Evolutionary conservation across 2,113 vertebrate genomes (phyloP), one percentile per base, ranked within the genome.

Genomic region (Alosa alosa): DNA sequence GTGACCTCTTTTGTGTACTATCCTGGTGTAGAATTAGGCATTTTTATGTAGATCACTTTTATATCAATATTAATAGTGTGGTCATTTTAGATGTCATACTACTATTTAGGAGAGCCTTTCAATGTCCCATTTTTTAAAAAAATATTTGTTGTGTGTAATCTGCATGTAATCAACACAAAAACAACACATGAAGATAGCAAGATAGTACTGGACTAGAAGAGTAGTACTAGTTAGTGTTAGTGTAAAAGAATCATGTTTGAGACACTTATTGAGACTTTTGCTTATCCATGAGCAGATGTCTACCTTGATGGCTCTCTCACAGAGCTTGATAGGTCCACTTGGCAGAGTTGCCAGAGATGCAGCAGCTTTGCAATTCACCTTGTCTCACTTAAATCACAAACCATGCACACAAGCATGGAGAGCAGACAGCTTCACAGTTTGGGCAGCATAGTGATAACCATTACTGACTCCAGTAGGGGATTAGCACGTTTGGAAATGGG

Each of bases 301-400:
- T 75, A 11, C 8, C 31, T 36, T 75, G 31, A 39, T 78, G 36
- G 31, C 72, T 15, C 36, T 78, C 72, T 78, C 72, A 11, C 25
- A 17, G 31, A 78, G 31, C 9, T 39, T 78, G 31, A 39, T 78
- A 36, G 72, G 36, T 78, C 72, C 15, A 78, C 39, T 39, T 78
- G 31, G 72, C 72, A 39, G 72, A 78, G 72, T 17, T 78, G 72
- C 39, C 72, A 78, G 15, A 78, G 72, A 78, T 78, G 72, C 72
- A 78, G 13, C 31, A 78, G 72, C 72, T 78, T 78, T 78, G 72
- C 72, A 78, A 78, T 78, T 78, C 72, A 78, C 72, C 72, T 78
- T 18, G 72, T 36, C 72, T 39, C 72, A 4, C 36, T 78, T 78
- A 1, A 78, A 78, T 78, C 52, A 64, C 83, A 64, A 15, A 45